Evolutionary conservation across 2,888 invertebrate genomes (phyloP).

Genomic region (Amphipoea lucens): DNA sequence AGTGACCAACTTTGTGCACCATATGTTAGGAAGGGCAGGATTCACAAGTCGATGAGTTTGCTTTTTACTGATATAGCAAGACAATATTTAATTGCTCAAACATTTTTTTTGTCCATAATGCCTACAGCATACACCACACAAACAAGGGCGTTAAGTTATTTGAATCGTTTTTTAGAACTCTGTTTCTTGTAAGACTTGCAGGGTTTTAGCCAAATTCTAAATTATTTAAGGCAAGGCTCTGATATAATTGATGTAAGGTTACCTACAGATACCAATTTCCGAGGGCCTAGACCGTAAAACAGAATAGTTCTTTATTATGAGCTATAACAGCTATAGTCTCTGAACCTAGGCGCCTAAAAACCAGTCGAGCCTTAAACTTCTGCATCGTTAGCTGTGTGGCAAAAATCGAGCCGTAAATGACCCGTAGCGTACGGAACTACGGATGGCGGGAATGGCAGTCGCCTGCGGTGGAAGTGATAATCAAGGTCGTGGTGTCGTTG

Average conservation of each 20-base stretch:
- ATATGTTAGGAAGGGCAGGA: background rate
- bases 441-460: slow-evolving; percentile 12
- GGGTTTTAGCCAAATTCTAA: background rate
- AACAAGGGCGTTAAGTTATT: background rate
- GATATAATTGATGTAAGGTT: background rate
- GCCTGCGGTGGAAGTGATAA: slow-evolving; percentile 14
- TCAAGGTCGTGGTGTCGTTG: slow-evolving; percentile 32
- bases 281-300: background rate
- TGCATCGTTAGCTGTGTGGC: background rate
- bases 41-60: background rate
- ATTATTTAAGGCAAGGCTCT: background rate
- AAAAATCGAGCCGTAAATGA: background rate
- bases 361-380: background rate
- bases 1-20: background rate
- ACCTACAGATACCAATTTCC: background rate
- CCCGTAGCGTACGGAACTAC: background rate
- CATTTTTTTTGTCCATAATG: background rate
- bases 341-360: background rate
- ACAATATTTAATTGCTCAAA: background rate
- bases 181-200: background rate
- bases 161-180: background rate
- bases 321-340: background rate
- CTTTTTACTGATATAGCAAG: background rate
- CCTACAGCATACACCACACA: background rate
- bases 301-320: background rate